Conservation (phyloP, 2,888 invertebrate genomes). For the Galeopsomyia nigrocyanea region DNA sequence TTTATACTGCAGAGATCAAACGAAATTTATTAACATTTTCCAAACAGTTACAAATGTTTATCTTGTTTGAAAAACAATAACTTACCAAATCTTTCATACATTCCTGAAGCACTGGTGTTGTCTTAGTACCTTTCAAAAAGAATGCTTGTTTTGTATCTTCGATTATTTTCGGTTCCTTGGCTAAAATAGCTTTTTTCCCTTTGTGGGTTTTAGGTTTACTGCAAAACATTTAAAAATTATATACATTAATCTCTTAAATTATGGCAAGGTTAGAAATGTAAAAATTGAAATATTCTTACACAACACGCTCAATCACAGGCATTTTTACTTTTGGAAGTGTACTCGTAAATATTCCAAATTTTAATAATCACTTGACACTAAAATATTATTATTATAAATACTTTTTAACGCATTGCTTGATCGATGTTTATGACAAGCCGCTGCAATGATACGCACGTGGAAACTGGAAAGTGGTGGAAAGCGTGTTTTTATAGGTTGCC, state of each 20-base stretch:
- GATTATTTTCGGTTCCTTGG: slow-evolving; percentile 87
- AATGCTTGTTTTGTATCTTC: slow-evolving; percentile 90
- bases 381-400: too few relatives aligned
- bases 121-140: slow-evolving; percentile 88
- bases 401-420: too few relatives aligned
- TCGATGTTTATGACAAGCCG: too few relatives aligned
- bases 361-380: too few relatives aligned
- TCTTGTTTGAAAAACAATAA: slow-evolving; percentile 16
- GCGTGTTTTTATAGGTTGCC: too few relatives aligned
- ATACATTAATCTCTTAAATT: not conserved
- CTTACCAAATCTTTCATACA: slow-evolving; percentile 86
- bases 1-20: slow-evolving; percentile 71
- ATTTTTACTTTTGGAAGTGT: slow-evolving; percentile 46
- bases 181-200: slow-evolving; percentile 86
- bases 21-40: not conserved
- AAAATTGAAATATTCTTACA: slow-evolving; percentile 60
- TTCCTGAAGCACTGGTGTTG: slow-evolving; percentile 78
- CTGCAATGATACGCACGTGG: too few relatives aligned
- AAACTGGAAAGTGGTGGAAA: too few relatives aligned
- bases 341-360: too few relatives aligned
- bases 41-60: not conserved
- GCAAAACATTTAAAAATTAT: slow-evolving; percentile 51
- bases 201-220: slow-evolving; percentile 92
- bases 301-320: slow-evolving; percentile 66
- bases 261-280: slow-evolving; percentile 25